Evolutionary conservation across 2,888 invertebrate genomes (phyloP), one percentile per base, ranked within the genome.

Genomic region (Pocota personata): DNA sequence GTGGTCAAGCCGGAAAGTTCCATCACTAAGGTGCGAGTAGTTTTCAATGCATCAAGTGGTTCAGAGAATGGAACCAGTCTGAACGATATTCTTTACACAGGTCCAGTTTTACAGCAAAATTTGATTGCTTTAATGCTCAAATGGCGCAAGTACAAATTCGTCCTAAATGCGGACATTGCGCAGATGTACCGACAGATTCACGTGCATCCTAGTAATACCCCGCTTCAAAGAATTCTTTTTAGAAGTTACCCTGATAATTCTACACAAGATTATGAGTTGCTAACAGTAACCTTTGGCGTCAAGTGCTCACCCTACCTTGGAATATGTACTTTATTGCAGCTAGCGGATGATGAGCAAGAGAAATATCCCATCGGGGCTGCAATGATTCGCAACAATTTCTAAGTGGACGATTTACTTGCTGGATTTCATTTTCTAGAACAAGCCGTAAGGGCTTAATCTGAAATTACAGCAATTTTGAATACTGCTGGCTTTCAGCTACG

Each of bases 141-240:
- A 3, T 52, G n/a, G 24, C 27, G 52, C 27, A n/a, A 0, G 6
- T 52, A 27, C 5, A n/a, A 14, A 52, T 52, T 14, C 6, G 52
- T 27, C 2, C 14, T n/a, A n/a, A n/a, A n/a, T n/a, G n/a, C n/a
- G n/a, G 24, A 5, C 24, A 27, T 14, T 35, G 27, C 52, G 2
- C 6, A 19, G 12, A 27, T 52, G 4, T 21, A 21, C 1, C 7
- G 24, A 1, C n/a, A 52, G n/a, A n/a, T n/a, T n/a, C n/a, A n/a
- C n/a, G n/a, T n/a, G n/a, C n/a, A n/a, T n/a, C n/a, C n/a, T n/a
- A n/a, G n/a, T n/a, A 12, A 88, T 66, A 46, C 82, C 0, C 60
- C 72, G 10, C 88, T 55, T 64, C 88, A 88, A 55, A 37, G 87
- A 32, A 87, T 89, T 55, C 60, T 87, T 3, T 88, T 88, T n/a